Conservation (phyloP, 1,140 invertebrate genomes). For the Cyclina sinensis region DNA sequence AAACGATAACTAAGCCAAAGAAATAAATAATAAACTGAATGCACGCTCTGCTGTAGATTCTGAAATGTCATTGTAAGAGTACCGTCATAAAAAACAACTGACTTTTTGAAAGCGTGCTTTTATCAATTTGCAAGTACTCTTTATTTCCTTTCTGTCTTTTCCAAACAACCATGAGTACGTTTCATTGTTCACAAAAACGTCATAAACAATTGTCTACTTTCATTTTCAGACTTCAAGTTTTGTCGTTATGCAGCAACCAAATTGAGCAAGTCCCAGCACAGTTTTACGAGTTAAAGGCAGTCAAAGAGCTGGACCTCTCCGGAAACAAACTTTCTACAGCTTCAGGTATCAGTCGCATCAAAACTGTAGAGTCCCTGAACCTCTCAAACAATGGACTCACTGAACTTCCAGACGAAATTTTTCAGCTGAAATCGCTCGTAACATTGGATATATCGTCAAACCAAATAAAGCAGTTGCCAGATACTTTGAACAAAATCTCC, state of each 20-base stretch:
- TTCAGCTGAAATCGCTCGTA: constrained; percentile 75
- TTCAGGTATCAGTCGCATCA: constrained; percentile 73
- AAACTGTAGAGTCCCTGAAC: constrained; percentile 72
- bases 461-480: constrained; percentile 77
- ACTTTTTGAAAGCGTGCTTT: too few species aligned
- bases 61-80: too few species aligned
- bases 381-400: constrained; percentile 76
- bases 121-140: too few species aligned
- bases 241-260: constrained; percentile 80
- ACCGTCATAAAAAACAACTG: too few species aligned
- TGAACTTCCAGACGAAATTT: constrained; percentile 77
- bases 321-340: constrained; percentile 78
- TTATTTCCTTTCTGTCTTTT: too few species aligned
- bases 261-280: constrained; percentile 77
- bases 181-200: too few species aligned
- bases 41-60: too few species aligned
- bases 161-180: too few species aligned
- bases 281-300: constrained; percentile 78
- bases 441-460: constrained; percentile 79
- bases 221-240: constrained; percentile 68
- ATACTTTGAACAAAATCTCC: constrained; percentile 77
- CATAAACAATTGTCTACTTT: neutral
- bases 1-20: too few species aligned
- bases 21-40: too few species aligned
- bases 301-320: constrained; percentile 77